These are phyloP conservation scores for Atlantisia rogersi DNA, from an alignment of 2,113 vertebrate genomes.

Conservation along the genomic window DNA sequence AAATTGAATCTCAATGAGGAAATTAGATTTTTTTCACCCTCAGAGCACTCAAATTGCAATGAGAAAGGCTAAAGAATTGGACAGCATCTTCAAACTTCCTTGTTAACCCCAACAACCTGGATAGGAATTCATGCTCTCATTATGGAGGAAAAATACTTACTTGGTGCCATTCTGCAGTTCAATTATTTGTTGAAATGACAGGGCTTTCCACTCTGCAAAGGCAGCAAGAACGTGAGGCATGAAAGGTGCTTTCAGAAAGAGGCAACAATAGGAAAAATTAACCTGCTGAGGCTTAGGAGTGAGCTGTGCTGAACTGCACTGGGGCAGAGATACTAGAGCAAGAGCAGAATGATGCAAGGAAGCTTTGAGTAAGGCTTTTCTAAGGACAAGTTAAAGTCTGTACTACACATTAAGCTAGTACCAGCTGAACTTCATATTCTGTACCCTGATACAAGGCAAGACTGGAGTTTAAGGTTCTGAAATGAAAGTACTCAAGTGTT, in stretches of 20 bases:
- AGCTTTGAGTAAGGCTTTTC: not conserved
- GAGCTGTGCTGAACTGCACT: not conserved
- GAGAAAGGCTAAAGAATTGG: not conserved
- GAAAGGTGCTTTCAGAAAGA: not conserved
- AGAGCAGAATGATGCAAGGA: not conserved
- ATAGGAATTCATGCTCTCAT: not conserved
- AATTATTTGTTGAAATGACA: not conserved
- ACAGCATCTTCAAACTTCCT: not conserved
- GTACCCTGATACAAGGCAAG: not conserved
- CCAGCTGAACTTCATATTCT: not conserved
- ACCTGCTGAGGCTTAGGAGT: not conserved
- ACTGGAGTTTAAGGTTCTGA: not conserved
- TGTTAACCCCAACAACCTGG: accelerated
- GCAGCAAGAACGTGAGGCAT: accelerated
- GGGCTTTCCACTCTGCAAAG: not conserved
- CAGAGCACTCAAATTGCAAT: not conserved
- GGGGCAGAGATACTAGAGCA: accelerated
- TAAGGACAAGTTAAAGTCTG: not conserved
- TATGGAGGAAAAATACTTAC: not conserved
- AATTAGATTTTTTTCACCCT: not conserved
- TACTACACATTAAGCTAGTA: not conserved
- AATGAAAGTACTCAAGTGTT: not conserved
- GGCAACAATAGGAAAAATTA: not conserved
- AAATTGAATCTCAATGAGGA: not conserved
- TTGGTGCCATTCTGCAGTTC: not conserved